Conservation (phyloP, 2,113 vertebrate species). For the Syrmaticus mikado region DNA sequence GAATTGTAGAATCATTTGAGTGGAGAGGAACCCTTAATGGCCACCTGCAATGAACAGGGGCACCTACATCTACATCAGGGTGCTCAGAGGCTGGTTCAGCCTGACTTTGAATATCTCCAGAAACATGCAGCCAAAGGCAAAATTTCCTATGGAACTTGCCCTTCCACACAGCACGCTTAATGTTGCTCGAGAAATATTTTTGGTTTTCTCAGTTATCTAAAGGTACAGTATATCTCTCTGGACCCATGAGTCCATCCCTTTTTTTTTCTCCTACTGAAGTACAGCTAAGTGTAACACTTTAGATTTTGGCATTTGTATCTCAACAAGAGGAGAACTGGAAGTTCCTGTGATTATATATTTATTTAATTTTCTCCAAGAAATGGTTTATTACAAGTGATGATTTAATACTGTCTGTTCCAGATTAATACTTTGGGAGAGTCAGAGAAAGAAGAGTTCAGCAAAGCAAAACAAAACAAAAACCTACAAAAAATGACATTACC, state of each 20-base stretch:
- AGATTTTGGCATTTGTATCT: slow-evolving; percentile 2
- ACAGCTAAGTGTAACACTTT: neutral
- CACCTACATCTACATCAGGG: too few relatives aligned
- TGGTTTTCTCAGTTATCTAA: slow-evolving; percentile 5
- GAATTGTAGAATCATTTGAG: too few relatives aligned
- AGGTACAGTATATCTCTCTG: slow-evolving; percentile 28
- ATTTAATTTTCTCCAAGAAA: neutral
- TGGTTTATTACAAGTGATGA: neutral
- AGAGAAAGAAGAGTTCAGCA: neutral
- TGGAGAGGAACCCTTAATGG: too few relatives aligned
- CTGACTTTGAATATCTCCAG: neutral
- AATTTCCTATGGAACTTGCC: neutral
- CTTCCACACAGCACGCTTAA: neutral
- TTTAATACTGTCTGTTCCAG: neutral
- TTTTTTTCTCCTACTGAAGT: neutral
- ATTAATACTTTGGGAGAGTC: neutral
- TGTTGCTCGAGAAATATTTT: neutral
- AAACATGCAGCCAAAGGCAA: neutral
- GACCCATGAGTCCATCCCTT: neutral
- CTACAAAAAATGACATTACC: neutral
- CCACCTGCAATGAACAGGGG: too few relatives aligned
- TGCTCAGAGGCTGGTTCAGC: too few relatives aligned
- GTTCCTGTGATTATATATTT: neutral
- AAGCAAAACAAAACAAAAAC: neutral
- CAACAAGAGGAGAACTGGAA: neutral